A percentile compares a stretch with the other conserved stretches of the same genome.
phyloP scores from a whole-genome alignment of 2,113 vertebrate genomes.

The Salvator merianae region DNA sequence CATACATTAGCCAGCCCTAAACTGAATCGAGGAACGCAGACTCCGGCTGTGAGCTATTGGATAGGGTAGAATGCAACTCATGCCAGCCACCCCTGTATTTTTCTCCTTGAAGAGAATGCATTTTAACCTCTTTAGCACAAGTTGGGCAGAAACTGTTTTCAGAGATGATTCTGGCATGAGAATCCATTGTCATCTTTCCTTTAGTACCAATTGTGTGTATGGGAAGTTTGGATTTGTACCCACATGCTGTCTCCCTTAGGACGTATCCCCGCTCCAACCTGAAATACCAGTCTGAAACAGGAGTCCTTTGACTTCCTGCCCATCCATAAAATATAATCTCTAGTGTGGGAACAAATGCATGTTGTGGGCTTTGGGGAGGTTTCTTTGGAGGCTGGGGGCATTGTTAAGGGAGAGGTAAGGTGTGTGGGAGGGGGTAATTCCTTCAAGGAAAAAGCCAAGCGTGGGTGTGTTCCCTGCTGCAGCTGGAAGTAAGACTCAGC shows the following conservation, averaged over 20 bases:
- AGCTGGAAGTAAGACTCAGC: constrained; percentile 14
- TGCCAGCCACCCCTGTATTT: no score
- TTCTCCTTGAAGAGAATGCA: background rate
- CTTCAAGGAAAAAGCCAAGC: background rate
- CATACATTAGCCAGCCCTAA: no score
- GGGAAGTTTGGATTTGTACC: background rate
- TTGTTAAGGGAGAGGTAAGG: background rate
- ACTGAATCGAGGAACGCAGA: no score
- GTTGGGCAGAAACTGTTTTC: background rate
- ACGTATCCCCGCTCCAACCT: background rate
- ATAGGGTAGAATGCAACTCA: background rate
- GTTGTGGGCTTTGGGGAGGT: background rate
- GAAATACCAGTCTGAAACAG: constrained; percentile 8
- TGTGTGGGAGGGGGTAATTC: background rate
- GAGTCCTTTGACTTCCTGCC: background rate
- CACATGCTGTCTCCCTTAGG: background rate
- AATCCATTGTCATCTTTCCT: background rate
- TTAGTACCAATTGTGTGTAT: background rate
- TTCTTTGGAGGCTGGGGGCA: background rate
- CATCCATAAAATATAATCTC: background rate
- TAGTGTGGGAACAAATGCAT: background rate
- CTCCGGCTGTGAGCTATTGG: background rate
- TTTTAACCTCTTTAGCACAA: background rate
- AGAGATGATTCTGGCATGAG: background rate
- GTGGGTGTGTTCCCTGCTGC: background rate